A percentile compares a stretch with the other conserved stretches of the same genome.
Evolutionary conservation across 1,140 invertebrate genomes (phyloP).

Genomic region (Leguminivora glycinivorella): DNA sequence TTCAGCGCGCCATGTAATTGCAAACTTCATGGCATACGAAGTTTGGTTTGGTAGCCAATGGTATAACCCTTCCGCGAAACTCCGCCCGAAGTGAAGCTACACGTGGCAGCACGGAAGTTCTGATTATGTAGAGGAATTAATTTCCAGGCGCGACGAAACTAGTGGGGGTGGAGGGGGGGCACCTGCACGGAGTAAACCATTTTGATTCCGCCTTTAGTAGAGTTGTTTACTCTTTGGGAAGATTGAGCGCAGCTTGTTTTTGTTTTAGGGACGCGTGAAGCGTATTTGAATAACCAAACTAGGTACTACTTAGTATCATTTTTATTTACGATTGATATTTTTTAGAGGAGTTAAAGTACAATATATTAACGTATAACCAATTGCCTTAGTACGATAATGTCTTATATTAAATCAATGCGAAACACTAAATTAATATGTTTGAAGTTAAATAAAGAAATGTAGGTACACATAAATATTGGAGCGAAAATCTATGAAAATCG

Average conservation of each 20-base stretch:
- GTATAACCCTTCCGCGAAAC: not conserved
- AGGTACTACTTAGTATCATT: too few relatives aligned
- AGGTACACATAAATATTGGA: too few relatives aligned
- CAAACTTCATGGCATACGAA: too few relatives aligned
- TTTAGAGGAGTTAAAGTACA: too few relatives aligned
- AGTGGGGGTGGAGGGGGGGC: constrained; percentile 37
- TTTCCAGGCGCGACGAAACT: constrained; percentile 76
- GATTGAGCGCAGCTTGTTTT: constrained; percentile 17
- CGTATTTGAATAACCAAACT: not conserved
- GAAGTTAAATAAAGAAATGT: too few relatives aligned
- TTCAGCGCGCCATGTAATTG: not conserved
- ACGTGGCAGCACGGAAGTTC: constrained; percentile 60
- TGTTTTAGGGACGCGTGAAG: not conserved
- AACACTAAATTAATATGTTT: too few relatives aligned
- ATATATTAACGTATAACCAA: too few relatives aligned
- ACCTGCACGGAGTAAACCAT: constrained; percentile 26
- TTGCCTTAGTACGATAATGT: too few relatives aligned
- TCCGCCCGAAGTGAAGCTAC: constrained; percentile 54
- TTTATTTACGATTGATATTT: too few relatives aligned
- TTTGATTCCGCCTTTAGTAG: constrained; percentile 13
- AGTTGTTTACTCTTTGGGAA: constrained; percentile 22
- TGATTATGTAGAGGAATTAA: constrained; percentile 78
- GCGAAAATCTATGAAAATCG: too few relatives aligned
- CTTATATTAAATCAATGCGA: too few relatives aligned
- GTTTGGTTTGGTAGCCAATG: not conserved